Percentiles rank a stretch among this genome's conserved stretches.
phyloP scores from a whole-genome alignment of 1,140 invertebrate species.

The Agrypnia vestita region DNA sequence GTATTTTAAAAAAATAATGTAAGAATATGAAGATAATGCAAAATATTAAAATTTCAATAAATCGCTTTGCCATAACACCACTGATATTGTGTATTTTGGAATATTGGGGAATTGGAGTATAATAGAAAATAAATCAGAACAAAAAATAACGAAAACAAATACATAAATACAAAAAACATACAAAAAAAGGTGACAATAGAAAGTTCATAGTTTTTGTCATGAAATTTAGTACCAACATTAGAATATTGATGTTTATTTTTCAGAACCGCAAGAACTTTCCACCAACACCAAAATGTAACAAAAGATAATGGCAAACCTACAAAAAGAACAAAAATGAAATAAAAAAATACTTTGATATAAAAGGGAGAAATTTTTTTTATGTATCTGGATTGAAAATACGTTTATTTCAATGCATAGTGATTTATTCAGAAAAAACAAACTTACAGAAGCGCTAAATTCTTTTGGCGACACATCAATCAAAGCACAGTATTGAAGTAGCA shows the following conservation, averaged over 20 bases:
- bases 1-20: too few relatives aligned
- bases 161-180: too few relatives aligned
- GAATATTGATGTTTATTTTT: too few relatives aligned
- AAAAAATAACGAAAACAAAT: neutral
- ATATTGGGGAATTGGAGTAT: neutral
- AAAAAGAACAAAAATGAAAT: conserved; percentile 49
- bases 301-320: conserved; percentile 70
- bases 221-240: too few relatives aligned
- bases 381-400: conserved; percentile 29
- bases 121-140: neutral
- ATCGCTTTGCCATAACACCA: too few relatives aligned
- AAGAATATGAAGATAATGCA: too few relatives aligned
- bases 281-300: conserved; percentile 49
- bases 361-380: neutral
- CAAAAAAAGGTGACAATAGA: too few relatives aligned
- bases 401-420: conserved; percentile 38
- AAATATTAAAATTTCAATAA: too few relatives aligned
- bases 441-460: conserved; percentile 39
- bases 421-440: conserved; percentile 45
- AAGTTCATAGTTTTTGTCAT: too few relatives aligned
- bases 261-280: neutral
- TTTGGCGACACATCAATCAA: conserved; percentile 28
- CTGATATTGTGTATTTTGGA: too few relatives aligned
- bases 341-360: conserved; percentile 31
- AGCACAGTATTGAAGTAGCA: conserved; percentile 33